Evolutionary conservation across 1,140 invertebrate genomes (phyloP).

Genomic region (Plutomurus gul): DNA sequence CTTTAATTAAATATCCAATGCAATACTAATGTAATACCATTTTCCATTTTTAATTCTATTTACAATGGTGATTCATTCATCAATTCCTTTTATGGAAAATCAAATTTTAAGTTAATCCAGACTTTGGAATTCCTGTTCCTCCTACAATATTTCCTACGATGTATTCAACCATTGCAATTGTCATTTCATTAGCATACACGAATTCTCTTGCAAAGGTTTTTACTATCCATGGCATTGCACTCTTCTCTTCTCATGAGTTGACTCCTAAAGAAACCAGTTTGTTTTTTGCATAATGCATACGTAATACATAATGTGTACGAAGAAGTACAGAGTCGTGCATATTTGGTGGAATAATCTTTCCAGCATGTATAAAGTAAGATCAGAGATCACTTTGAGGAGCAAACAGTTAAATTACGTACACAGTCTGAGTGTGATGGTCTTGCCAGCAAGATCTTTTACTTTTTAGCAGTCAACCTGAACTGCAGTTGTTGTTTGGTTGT

Average conservation of each 20-base stretch:
- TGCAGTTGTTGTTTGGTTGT: too few species aligned
- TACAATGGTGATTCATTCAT: too few species aligned
- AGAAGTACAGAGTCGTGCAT: background rate
- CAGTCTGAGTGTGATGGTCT: too few species aligned
- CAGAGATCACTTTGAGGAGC: background rate
- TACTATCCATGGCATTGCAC: background rate
- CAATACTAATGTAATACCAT: too few species aligned
- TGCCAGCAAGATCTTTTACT: too few species aligned
- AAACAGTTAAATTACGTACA: background rate
- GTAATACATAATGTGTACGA: background rate
- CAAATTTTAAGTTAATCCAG: too few species aligned
- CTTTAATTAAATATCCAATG: too few species aligned
- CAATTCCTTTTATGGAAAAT: too few species aligned
- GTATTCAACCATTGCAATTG: background rate
- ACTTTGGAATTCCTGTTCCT: too few species aligned
- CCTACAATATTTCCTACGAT: too few species aligned
- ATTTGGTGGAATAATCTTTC: background rate
- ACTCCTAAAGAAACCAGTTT: constrained; percentile 8
- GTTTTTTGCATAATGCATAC: background rate
- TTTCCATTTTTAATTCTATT: too few species aligned
- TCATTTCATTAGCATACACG: background rate
- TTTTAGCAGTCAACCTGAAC: too few species aligned
- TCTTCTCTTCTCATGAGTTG: background rate
- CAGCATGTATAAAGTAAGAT: background rate
- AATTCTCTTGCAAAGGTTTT: background rate